Evolutionary conservation across 1,140 invertebrate genomes (phyloP), one percentile per base, ranked within the genome.

Genomic region (Thalassaphorura encarpata): DNA sequence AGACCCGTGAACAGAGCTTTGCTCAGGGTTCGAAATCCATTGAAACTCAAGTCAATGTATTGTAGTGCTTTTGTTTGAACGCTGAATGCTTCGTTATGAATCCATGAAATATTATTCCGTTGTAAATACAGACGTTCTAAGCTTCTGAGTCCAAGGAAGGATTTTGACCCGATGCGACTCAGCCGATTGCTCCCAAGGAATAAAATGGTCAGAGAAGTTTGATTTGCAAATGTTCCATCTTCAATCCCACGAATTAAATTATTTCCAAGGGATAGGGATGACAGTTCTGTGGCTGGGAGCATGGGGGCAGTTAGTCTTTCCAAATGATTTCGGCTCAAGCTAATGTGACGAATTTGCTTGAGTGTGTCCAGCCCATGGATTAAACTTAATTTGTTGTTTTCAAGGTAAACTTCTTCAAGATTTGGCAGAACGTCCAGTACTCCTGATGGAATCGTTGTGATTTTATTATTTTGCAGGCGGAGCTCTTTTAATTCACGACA

Each of bases 361-460:
- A 96, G 71, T 1, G 82, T 87, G 26, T 82, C 78, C 61, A 97
- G 81, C 0, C 90, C 83, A 42, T 89, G 87, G 58, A 94, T 87
- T 16, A 77, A 78, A 29, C 80, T 78, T 55, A 94, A 87, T 5
- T 77, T 70, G 72, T 94, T 94, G 70, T 89, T 87, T 67, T 93
- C 86, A 23, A 94, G 73, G 73, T 91, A 86, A 21, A 94, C 71
- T 70, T 92, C 89, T 62, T 88, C 75, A 1, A 93, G 72, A 13
- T 80, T 77, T 0, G 87, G 83, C 21, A 92, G 69, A 0, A 85
- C 82, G 52, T 84, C 82, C 63, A 94, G 89, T 2, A 90, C 82
- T 1, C 84, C 84, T 43, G 82, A 78, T 23, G 80, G 78, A 56
- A 94, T 83, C 43, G 79, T 77, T 45, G 72, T 75, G 50, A 93